Evolutionary conservation across 2,888 invertebrate species (phyloP), one percentile per base, ranked within the genome.

Genomic region (Shargacucullia verbasci): DNA sequence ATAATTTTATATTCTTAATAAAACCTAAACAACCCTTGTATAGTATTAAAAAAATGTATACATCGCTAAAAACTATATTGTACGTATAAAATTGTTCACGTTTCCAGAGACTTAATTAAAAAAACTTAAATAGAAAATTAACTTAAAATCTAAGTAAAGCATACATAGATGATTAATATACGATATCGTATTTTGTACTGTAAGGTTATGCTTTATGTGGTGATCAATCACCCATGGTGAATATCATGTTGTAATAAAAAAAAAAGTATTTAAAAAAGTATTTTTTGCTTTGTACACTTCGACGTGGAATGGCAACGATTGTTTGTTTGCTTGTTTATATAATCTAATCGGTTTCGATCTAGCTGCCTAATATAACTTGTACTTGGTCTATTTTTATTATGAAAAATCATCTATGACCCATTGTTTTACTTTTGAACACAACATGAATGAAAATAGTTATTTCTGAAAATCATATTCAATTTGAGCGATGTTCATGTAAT

Each of bases 111-210:
- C 78, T 75, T 80, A 81, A 80, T 76, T 81, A 20, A 81, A 79
- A 43, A 82, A 81, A 74, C 80, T 78, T 81, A 79, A 76, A 80
- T 81, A 83, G 79, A 80, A 81, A 59, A 70, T 31, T 38, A 74
- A 74, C 74, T 58, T 76, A 76, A 72, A 53, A 31, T 38, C 92
- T 93, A 93, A 89, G 90, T 93, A 93, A 93, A 93, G 93, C 93
- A 93, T 90, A 89, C 79, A 87, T 88, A 84, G 82, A 87, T 88
- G 88, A 90, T 86, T 85, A 89, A 90, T 87, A 87, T 87, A 85
- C 87, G 76, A 89, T 88, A 90, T 85, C 83, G 84, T 90, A 90
- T 90, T 91, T 93, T 93, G 93, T 93, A 93, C 93, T 93, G 90
- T 92, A 80, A 92, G 92, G 93, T 92, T 88, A 84, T 85, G 82